A percentile compares a stretch with the other conserved stretches of the same genome.
Evolutionary conservation across 1,140 invertebrate genomes (phyloP).

Genomic region (Eriosoma lanigerum): DNA sequence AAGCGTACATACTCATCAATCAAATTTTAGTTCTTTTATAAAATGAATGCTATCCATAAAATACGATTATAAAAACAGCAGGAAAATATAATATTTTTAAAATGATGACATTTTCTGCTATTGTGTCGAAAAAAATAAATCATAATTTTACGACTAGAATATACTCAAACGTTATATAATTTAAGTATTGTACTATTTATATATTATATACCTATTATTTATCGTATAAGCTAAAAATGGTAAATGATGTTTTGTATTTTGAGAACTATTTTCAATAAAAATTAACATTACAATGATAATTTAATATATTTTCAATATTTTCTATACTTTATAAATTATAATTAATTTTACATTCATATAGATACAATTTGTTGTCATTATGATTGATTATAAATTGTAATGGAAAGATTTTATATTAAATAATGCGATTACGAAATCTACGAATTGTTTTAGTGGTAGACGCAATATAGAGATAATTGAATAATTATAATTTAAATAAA

Average conservation of each 20-base stretch:
- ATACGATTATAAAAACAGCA: background rate
- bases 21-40: background rate
- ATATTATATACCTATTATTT: background rate
- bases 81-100: slow-evolving; percentile 2
- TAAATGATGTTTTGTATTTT: background rate
- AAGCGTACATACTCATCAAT: slow-evolving; percentile 26
- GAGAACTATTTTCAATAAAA: slow-evolving; percentile 1
- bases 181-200: background rate
- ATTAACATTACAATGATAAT: slow-evolving; percentile 30
- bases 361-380: no score
- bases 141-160: slow-evolving; percentile 21
- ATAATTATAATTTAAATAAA: no score
- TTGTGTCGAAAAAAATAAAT: slow-evolving; percentile 14
- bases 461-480: no score
- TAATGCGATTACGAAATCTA: no score
- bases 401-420: no score
- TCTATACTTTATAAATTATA: no score
- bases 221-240: no score
- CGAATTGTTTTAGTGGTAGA: no score
- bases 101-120: background rate
- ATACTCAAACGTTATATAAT: no score
- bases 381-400: no score
- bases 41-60: background rate
- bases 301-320: no score
- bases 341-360: no score